Evolutionary conservation across 1,140 invertebrate species (phyloP).

Genomic region (Physella acuta): DNA sequence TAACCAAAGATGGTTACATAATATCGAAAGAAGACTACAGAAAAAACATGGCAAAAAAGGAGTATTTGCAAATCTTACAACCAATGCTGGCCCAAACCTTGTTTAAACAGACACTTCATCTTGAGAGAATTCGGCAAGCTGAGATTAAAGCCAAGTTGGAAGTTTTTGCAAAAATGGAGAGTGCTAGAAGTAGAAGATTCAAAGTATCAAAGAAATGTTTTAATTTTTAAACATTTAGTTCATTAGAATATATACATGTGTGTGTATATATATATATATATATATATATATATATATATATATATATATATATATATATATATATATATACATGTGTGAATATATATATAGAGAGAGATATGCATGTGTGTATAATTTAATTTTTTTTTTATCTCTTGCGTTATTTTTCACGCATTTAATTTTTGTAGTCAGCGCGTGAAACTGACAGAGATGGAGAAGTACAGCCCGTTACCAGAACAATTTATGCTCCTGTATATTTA

Average conservation of each 20-base stretch:
- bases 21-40: slow-evolving; percentile 55
- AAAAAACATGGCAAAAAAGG: slow-evolving; percentile 53
- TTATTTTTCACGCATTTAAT: too few species aligned
- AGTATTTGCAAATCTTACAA: slow-evolving; percentile 57
- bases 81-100: slow-evolving; percentile 58
- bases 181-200: slow-evolving; percentile 53
- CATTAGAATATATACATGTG: too few species aligned
- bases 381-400: too few species aligned
- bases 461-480: slow-evolving; percentile 48
- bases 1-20: slow-evolving; percentile 51
- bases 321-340: too few species aligned
- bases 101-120: slow-evolving; percentile 57
- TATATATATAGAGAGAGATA: too few species aligned
- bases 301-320: too few species aligned
- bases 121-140: slow-evolving; percentile 54
- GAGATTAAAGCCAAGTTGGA: slow-evolving; percentile 56
- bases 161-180: slow-evolving; percentile 57
- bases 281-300: too few species aligned
- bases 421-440: slow-evolving; percentile 42
- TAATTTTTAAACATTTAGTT: too few species aligned
- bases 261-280: too few species aligned
- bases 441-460: slow-evolving; percentile 50
- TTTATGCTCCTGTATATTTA: slow-evolving; percentile 33
- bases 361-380: too few species aligned
- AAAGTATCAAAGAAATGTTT: too few species aligned